Evolutionary conservation across 2,113 vertebrate genomes (phyloP).

Genomic region (Etheostoma cragini): DNA sequence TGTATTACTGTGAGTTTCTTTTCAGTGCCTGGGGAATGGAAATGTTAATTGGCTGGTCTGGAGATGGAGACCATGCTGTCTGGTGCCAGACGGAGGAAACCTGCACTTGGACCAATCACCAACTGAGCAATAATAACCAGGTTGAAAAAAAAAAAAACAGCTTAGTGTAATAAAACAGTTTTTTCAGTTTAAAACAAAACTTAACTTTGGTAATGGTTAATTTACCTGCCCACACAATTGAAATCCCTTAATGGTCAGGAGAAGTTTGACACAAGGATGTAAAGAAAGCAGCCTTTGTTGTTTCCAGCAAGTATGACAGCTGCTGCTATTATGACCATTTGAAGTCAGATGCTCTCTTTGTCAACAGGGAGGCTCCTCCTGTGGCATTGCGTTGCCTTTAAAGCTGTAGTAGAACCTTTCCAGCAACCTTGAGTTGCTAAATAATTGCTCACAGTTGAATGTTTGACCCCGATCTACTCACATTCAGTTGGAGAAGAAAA

Average conservation of each 20-base stretch:
- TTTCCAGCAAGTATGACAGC: constrained; percentile 60
- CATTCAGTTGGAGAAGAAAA: constrained; percentile 57
- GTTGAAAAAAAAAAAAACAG: constrained; percentile 3
- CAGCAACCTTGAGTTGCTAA: constrained; percentile 64
- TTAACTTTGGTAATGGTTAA: neutral
- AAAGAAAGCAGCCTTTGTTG: constrained; percentile 28
- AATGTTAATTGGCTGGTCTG: constrained; percentile 16
- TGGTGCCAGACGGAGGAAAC: neutral
- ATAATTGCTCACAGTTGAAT: constrained; percentile 67
- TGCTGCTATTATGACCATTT: constrained; percentile 73
- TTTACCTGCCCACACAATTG: constrained; percentile 1
- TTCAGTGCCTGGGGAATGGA: constrained; percentile 5
- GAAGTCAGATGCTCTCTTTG: constrained; percentile 67
- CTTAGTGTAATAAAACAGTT: constrained; percentile 13
- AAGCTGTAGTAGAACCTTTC: constrained; percentile 55
- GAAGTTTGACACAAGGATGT: constrained; percentile 16
- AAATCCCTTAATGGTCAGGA: constrained; percentile 2
- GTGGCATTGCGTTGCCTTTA: constrained; percentile 67
- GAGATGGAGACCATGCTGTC: constrained; percentile 20
- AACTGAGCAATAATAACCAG: constrained; percentile 20
- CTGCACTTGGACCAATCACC: constrained; percentile 5
- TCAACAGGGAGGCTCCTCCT: constrained; percentile 55
- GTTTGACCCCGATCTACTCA: constrained; percentile 46
- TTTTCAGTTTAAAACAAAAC: constrained; percentile 10
- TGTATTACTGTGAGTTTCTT: neutral